Conservation (phyloP, 2,888 invertebrate species). For the Hypomecis punctinalis region DNA sequence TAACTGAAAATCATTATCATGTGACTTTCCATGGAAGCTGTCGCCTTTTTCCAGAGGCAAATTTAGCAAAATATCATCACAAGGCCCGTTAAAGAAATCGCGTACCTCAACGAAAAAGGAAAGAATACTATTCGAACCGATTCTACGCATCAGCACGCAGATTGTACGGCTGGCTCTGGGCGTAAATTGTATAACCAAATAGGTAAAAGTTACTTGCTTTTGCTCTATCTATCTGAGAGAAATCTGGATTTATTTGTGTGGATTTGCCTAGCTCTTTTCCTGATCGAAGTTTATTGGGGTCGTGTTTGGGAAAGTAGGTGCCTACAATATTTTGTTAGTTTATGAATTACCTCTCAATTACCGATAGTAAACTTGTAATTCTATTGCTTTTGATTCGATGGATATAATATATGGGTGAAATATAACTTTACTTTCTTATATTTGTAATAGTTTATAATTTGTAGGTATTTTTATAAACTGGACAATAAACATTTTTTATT, state of each 20-base stretch:
- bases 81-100: constrained; percentile 68
- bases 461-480: too few species aligned
- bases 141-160: constrained; percentile 78
- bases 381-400: too few species aligned
- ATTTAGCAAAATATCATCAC: constrained; percentile 79
- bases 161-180: constrained; percentile 85
- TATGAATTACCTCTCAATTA: background rate
- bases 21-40: too few species aligned
- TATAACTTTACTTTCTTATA: too few species aligned
- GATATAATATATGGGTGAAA: too few species aligned
- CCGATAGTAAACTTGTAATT: too few species aligned
- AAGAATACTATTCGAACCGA: constrained; percentile 77
- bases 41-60: constrained; percentile 58
- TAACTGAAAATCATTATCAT: too few species aligned
- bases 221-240: constrained; percentile 6
- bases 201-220: constrained; percentile 61
- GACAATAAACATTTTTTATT: too few species aligned
- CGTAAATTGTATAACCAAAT: constrained; percentile 80
- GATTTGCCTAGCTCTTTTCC: constrained; percentile 4
- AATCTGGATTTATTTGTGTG: constrained; percentile 16
- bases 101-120: constrained; percentile 82
- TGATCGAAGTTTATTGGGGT: constrained; percentile 10
- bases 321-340: background rate
- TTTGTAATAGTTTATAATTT: too few species aligned
- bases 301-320: constrained; percentile 5